Conservation (phyloP, 2,888 invertebrate species). For the Acanthopleura granulata region DNA sequence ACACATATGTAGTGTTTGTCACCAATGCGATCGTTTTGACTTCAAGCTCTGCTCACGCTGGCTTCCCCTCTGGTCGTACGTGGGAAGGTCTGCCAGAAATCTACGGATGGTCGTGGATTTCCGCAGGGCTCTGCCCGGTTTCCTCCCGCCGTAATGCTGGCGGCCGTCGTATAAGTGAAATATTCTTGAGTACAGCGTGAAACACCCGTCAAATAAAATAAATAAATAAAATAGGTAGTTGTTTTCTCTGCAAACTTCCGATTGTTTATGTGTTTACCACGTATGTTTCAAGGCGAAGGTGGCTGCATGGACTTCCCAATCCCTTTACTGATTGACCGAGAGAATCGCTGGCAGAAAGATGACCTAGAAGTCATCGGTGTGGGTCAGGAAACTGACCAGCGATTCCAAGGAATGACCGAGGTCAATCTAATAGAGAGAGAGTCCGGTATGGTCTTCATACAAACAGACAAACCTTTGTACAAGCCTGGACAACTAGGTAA, state of each 20-base stretch:
- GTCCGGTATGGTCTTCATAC: not conserved
- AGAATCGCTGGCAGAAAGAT: not conserved
- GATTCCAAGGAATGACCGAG: not conserved
- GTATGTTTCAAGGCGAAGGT: not conserved
- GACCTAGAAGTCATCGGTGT: not conserved
- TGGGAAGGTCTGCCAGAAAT: too few relatives aligned
- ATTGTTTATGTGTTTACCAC: not conserved
- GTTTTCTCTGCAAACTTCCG: not conserved
- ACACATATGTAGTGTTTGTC: too few relatives aligned
- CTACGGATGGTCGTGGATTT: too few relatives aligned
- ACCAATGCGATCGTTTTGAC: too few relatives aligned
- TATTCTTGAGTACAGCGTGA: too few relatives aligned
- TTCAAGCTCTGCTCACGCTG: too few relatives aligned
- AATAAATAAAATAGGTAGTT: too few relatives aligned
- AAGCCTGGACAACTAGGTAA: conserved; percentile 13
- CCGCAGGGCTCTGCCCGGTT: too few relatives aligned
- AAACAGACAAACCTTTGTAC: conserved; percentile 8
- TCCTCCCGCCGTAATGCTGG: too few relatives aligned
- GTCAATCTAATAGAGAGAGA: not conserved
- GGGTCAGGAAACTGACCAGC: conserved; percentile 4
- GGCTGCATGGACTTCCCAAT: conserved; percentile 6
- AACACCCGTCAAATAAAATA: too few relatives aligned
- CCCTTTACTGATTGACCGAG: not conserved
- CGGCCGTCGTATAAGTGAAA: too few relatives aligned
- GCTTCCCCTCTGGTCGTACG: too few relatives aligned